phyloP scores from a whole-genome alignment of 2,113 vertebrate species.

The Oreochromis spilurus region DNA sequence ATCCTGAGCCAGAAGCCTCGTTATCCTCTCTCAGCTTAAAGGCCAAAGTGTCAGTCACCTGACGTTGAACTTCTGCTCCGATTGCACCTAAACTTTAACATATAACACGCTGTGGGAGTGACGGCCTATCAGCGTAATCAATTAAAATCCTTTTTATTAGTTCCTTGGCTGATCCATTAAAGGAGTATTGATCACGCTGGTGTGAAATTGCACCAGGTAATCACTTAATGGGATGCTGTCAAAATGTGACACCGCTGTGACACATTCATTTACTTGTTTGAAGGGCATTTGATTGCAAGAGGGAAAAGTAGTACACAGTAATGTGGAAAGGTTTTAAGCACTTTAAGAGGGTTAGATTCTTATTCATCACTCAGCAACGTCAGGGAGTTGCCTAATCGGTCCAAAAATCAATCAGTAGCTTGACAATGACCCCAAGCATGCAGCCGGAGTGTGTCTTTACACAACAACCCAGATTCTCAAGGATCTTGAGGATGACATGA shows the following conservation, averaged over 20 bases:
- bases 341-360: neutral
- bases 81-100: neutral
- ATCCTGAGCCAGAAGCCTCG: constrained; percentile 7
- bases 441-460: neutral
- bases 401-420: neutral
- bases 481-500: neutral
- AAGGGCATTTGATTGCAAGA: constrained; percentile 28
- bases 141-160: constrained; percentile 43
- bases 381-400: neutral
- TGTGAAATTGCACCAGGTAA: constrained; percentile 35
- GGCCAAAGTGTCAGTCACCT: constrained; percentile 12
- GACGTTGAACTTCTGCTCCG: constrained; percentile 26
- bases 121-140: constrained; percentile 42
- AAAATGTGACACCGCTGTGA: constrained; percentile 22
- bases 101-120: neutral
- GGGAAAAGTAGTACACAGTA: neutral
- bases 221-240: constrained; percentile 45
- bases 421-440: neutral
- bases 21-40: constrained; percentile 7
- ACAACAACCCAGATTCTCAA: neutral
- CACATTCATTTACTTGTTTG: constrained; percentile 8
- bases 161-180: constrained; percentile 44
- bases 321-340: neutral
- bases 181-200: constrained; percentile 29
- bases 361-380: neutral